Percentiles rank a stretch among this genome's conserved stretches.
phyloP scores from a whole-genome alignment of 2,888 invertebrate genomes.

The Camptogramma bilineatum region DNA sequence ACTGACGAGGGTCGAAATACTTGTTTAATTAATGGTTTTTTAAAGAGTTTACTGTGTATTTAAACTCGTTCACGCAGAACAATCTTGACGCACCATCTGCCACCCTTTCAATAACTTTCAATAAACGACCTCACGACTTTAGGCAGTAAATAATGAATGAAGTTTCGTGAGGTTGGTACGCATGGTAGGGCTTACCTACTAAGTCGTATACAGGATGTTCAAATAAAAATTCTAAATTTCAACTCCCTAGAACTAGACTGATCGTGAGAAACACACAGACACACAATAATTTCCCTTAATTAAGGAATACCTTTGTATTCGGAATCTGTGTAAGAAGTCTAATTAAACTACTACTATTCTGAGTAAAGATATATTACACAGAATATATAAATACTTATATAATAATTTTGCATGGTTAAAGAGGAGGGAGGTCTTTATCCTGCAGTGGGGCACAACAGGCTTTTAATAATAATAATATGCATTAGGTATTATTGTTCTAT shows the following conservation, averaged over 20 bases:
- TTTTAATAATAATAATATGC: no score
- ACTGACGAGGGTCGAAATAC: not conserved
- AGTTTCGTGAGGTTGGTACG: conserved; percentile 53
- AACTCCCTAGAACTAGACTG: not conserved
- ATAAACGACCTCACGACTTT: conserved; percentile 33
- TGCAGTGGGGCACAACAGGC: no score
- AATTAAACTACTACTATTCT: no score
- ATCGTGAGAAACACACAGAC: no score
- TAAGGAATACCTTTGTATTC: no score
- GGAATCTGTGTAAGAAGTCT: no score
- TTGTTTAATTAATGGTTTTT: conserved; percentile 12
- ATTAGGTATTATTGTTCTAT: no score
- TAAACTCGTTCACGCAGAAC: conserved; percentile 14
- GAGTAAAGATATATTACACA: no score
- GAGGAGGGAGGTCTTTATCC: no score
- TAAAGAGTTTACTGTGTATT: conserved; percentile 15
- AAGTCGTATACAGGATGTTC: conserved; percentile 25
- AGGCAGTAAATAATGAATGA: conserved; percentile 48
- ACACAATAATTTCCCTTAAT: no score
- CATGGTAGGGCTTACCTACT: conserved; percentile 22
- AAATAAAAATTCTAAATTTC: not conserved
- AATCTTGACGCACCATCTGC: conserved; percentile 49
- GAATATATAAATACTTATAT: no score
- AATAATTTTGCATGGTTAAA: no score
- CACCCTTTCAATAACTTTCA: conserved; percentile 46